Percentiles rank a stretch among this genome's conserved stretches.
Evolutionary conservation across 2,888 invertebrate genomes (phyloP).

Genomic region (Callyntrura sp.): DNA sequence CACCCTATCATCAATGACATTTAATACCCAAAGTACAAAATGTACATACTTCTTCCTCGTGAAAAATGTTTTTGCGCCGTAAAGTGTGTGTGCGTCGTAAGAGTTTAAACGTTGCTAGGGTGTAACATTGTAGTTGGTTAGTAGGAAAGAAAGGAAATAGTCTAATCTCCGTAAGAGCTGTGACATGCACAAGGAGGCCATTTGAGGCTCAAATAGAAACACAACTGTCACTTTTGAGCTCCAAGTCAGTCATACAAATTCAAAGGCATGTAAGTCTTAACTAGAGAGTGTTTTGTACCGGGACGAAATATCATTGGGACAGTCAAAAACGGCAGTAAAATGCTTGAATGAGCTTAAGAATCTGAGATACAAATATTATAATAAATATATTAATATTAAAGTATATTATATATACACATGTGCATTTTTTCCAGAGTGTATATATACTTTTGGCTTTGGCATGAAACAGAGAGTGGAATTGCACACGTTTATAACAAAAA

Average conservation of each 20-base stretch:
- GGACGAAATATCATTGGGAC: conserved; percentile 42
- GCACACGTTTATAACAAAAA: conserved; percentile 11
- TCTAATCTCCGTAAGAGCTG: conserved; percentile 71
- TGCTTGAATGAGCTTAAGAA: conserved; percentile 53
- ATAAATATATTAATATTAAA: neutral
- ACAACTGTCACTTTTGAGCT: conserved; percentile 70
- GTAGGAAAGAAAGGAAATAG: conserved; percentile 61
- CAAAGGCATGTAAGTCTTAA: conserved; percentile 36
- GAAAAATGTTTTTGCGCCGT: neutral
- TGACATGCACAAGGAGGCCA: conserved; percentile 74
- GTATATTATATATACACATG: conserved; percentile 5
- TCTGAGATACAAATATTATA: neutral
- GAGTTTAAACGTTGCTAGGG: neutral
- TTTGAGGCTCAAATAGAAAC: conserved; percentile 74
- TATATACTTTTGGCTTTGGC: conserved; percentile 1
- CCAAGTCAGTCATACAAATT: conserved; percentile 59
- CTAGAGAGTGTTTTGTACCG: conserved; percentile 3
- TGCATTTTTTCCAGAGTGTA: neutral
- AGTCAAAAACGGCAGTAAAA: conserved; percentile 58
- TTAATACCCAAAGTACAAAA: neutral
- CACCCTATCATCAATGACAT: neutral
- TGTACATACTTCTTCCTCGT: neutral
- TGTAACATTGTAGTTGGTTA: neutral
- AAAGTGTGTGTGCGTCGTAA: neutral
- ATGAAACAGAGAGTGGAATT: neutral